Conservation (phyloP, 2,797 vertebrate species). For the Lithobates sylvaticus region DNA sequence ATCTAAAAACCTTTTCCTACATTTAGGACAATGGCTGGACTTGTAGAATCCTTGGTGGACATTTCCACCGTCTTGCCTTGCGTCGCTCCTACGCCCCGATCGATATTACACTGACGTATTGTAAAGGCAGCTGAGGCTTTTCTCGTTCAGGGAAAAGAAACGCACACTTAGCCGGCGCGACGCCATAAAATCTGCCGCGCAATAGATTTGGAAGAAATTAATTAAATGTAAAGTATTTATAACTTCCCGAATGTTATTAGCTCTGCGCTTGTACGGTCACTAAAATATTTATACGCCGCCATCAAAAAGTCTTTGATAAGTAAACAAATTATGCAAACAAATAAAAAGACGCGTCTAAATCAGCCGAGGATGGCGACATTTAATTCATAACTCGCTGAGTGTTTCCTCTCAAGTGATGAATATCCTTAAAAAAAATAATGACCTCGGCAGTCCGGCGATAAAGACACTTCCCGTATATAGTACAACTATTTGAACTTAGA, state of each 20-base stretch:
- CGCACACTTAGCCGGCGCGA: not conserved
- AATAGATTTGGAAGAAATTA: not conserved
- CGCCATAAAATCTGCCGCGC: not conserved
- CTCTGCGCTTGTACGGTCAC: not conserved
- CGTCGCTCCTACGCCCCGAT: too few species aligned
- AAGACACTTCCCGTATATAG: not conserved
- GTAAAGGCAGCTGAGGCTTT: not conserved
- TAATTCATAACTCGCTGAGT: not conserved
- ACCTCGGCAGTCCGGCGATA: not conserved
- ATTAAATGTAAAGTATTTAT: not conserved
- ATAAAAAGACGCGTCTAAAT: not conserved
- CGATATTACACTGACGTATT: too few species aligned
- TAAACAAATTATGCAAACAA: conserved; percentile 2
- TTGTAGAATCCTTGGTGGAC: too few species aligned
- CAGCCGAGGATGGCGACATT: not conserved
- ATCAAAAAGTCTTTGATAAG: not conserved
- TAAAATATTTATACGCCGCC: not conserved
- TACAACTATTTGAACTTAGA: too few species aligned
- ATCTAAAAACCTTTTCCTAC: too few species aligned
- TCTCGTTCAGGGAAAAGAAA: not conserved
- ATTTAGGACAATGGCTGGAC: too few species aligned
- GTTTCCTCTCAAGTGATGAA: too few species aligned
- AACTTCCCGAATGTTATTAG: not conserved
- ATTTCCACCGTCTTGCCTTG: too few species aligned
- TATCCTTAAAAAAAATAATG: not conserved